Evolutionary conservation across 92 coral and sea anemone species (phyloP).

Genomic region (Porites rus): DNA sequence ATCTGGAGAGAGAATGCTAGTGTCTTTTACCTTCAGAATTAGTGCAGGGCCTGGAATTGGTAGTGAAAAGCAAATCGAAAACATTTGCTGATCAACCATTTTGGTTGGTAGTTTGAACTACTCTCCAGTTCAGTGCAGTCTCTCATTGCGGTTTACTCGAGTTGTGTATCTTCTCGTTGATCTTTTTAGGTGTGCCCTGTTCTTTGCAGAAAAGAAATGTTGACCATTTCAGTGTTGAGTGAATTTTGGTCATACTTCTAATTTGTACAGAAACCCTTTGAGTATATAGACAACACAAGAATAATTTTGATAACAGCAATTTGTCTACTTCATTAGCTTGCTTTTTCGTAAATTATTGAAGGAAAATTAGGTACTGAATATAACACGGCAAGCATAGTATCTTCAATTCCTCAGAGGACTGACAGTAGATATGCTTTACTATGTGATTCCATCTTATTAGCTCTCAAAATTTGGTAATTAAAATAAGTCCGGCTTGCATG

Average conservation of each 20-base stretch:
- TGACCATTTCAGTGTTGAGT: not conserved
- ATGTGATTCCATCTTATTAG: not conserved
- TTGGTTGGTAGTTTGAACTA: no score
- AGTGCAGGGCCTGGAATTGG: no score
- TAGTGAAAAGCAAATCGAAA: no score
- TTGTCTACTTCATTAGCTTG: not conserved
- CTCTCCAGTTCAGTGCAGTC: no score
- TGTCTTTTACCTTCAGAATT: no score
- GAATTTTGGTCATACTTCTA: conserved; percentile 29
- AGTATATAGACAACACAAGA: not conserved
- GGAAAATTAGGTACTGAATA: not conserved
- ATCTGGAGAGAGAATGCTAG: no score
- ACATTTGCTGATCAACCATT: no score
- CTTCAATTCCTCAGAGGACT: not conserved
- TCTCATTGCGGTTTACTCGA: no score
- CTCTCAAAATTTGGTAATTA: not conserved
- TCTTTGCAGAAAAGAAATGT: no score
- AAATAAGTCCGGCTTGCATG: not conserved
- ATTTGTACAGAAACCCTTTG: conserved; percentile 22
- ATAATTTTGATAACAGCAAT: not conserved
- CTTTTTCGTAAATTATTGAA: not conserved
- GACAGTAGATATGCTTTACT: not conserved
- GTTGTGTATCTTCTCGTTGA: no score
- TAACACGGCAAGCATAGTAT: not conserved
- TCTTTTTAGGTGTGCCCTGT: no score